Conservation (phyloP, 2,113 vertebrate genomes). For the Lepus americanus region DNA sequence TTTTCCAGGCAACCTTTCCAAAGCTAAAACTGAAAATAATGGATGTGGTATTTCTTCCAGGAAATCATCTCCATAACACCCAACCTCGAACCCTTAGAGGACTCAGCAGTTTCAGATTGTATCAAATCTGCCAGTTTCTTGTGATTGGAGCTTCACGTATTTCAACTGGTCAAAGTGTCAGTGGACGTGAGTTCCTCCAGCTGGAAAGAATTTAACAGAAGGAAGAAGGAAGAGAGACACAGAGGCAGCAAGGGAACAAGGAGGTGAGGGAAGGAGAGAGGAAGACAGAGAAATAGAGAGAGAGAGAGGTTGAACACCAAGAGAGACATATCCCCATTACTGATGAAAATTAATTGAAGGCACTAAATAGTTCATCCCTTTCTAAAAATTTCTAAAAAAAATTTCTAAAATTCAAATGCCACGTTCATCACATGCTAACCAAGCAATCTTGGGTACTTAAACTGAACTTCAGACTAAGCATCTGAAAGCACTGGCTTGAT, state of each 20-base stretch:
- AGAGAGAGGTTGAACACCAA: neutral
- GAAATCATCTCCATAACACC: constrained; percentile 55
- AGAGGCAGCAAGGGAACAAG: neutral
- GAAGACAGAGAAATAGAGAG: rapidly evolving
- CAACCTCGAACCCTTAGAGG: neutral
- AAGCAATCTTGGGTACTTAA: neutral
- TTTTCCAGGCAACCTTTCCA: constrained; percentile 75
- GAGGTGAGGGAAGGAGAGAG: no score
- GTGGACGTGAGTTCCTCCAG: neutral
- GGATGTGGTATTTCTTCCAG: constrained; percentile 72
- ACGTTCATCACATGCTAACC: neutral
- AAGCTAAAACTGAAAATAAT: constrained; percentile 69
- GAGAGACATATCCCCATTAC: neutral
- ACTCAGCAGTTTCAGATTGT: constrained; percentile 20
- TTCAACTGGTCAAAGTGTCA: constrained; percentile 53
- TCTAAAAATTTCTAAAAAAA: no score
- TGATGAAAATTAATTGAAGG: neutral
- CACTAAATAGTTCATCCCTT: neutral
- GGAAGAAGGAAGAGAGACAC: neutral
- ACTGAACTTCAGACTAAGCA: neutral
- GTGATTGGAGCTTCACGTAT: constrained; percentile 9
- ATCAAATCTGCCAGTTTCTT: constrained; percentile 36
- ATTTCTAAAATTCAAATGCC: neutral
- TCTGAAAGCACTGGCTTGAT: neutral
- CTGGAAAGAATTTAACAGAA: constrained; percentile 43